A percentile compares a stretch with the other conserved stretches of the same genome.
Evolutionary conservation across 2,797 vertebrate species (phyloP).

Genomic region (Takifugu ocellatus): DNA sequence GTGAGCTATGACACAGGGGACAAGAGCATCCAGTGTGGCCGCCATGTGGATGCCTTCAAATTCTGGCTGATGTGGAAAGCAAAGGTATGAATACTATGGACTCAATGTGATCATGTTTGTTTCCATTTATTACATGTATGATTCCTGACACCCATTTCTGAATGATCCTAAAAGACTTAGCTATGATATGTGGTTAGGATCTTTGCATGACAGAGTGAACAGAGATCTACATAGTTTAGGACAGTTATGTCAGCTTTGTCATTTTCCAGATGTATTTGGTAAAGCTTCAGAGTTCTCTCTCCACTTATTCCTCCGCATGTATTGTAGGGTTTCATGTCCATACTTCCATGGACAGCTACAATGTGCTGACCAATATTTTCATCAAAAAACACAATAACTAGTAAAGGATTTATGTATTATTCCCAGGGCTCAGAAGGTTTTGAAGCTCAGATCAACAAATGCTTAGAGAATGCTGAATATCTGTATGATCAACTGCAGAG

Average conservation of each 20-base stretch:
- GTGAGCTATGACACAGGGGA: slow-evolving; percentile 73
- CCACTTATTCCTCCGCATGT: too few relatives aligned
- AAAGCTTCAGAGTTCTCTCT: too few relatives aligned
- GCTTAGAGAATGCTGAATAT: slow-evolving; percentile 76
- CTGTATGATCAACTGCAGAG: slow-evolving; percentile 70
- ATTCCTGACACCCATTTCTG: too few relatives aligned
- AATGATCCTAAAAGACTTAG: too few relatives aligned
- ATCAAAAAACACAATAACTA: not conserved
- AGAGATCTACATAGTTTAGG: too few relatives aligned
- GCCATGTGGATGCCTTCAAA: slow-evolving; percentile 74
- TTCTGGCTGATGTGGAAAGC: slow-evolving; percentile 80
- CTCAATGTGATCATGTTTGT: not conserved
- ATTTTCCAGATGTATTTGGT: too few relatives aligned
- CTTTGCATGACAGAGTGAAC: too few relatives aligned
- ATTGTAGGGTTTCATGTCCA: too few relatives aligned
- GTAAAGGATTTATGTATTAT: not conserved
- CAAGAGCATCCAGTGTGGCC: slow-evolving; percentile 75
- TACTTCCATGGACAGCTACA: too few relatives aligned
- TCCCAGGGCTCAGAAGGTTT: slow-evolving; percentile 71
- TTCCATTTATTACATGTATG: not conserved
- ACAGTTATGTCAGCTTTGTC: too few relatives aligned
- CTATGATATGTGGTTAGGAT: too few relatives aligned
- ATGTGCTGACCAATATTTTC: too few relatives aligned
- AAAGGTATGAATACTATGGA: slow-evolving; percentile 55
- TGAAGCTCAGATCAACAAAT: slow-evolving; percentile 72